Conservation (phyloP, 2,113 vertebrate species). For the Takifugu bimaculatus region DNA sequence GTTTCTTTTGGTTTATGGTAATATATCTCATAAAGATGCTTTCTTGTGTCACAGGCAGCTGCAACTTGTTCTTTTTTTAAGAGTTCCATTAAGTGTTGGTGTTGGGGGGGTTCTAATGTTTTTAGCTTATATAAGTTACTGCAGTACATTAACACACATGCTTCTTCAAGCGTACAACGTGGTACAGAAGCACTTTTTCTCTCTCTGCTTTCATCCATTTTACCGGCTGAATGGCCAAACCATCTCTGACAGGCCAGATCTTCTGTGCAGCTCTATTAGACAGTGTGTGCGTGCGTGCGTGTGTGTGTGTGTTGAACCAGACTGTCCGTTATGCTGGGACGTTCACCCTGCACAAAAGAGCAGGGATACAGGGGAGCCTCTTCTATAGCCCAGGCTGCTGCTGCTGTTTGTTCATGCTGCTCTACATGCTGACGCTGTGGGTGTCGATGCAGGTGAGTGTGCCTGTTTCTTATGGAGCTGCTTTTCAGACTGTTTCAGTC, state of each 20-base stretch:
- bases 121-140: slow-evolving; percentile 59
- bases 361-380: slow-evolving; percentile 39
- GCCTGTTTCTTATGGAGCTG: slow-evolving; percentile 2
- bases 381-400: slow-evolving; percentile 12
- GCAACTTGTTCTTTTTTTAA: background rate
- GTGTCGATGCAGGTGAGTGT: slow-evolving; percentile 17
- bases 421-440: slow-evolving; percentile 5
- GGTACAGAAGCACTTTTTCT: slow-evolving; percentile 20
- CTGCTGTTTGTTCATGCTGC: slow-evolving; percentile 29
- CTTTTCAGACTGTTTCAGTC: background rate
- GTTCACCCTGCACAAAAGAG: slow-evolving; percentile 39
- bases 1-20: background rate
- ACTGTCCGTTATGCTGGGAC: slow-evolving; percentile 9
- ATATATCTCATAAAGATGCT: background rate
- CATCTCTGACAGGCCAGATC: slow-evolving; percentile 43
- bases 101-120: background rate
- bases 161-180: slow-evolving; percentile 51
- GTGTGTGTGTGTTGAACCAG: slow-evolving; percentile 12
- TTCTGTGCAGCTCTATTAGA: slow-evolving; percentile 21
- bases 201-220: slow-evolving; percentile 7
- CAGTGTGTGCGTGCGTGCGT: slow-evolving; percentile 7
- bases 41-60: background rate
- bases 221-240: slow-evolving; percentile 39
- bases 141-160: slow-evolving; percentile 66
- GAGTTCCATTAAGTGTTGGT: background rate